Evolutionary conservation across 2,888 invertebrate genomes (phyloP), one percentile per base, ranked within the genome.

Genomic region (Drosophila eohydei): DNA sequence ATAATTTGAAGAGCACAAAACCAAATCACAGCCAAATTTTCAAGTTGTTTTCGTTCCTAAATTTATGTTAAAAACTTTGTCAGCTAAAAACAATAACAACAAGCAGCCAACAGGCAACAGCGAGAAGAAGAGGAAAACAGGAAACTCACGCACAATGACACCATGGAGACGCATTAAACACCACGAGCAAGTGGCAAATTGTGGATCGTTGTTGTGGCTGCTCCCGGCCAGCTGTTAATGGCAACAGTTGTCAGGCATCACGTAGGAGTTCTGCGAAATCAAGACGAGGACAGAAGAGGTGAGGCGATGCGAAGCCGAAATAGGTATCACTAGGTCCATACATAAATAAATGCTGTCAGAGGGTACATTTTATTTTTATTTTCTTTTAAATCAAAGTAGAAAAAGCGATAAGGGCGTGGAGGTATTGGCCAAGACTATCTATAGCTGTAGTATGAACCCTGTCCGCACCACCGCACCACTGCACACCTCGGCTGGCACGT

Each of bases 171-270:
- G 56, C 56, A 56, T 56, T 56, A 56, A 56, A n/a, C 56, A 56
- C 43, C 56, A 56, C 75, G 74, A 80, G 80, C 86, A 59, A 63
- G 69, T 70, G 61, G 75, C 65, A 69, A 55, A 71, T 62, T 73
- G 59, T 65, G 54, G 59, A 79, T 58, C 65, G 71, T 55, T 72
- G 51, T 64, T 63, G 58, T 16, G 58, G 44, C 55, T 48, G 38
- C 36, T 58, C 60, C 65, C 62, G 71, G 67, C 70, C 80, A 86
- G 72, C 83, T 86, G 90, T 82, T 89, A 90, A 86, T 90, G 90
- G 90, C 86, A 86, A 86, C 90, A 90, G 86, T 86, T 90, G 88
- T 80, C 86, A 79, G 46, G 75, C 74, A 68, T 57, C 76, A 78
- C 74, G 74, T 78, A 59, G 51, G 59, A 66, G 50, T 21, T 43